Percentiles rank a stretch among this genome's conserved stretches.
Conservation (phyloP, 1,140 invertebrate genomes). For the Heliothis subflexa region DNA sequence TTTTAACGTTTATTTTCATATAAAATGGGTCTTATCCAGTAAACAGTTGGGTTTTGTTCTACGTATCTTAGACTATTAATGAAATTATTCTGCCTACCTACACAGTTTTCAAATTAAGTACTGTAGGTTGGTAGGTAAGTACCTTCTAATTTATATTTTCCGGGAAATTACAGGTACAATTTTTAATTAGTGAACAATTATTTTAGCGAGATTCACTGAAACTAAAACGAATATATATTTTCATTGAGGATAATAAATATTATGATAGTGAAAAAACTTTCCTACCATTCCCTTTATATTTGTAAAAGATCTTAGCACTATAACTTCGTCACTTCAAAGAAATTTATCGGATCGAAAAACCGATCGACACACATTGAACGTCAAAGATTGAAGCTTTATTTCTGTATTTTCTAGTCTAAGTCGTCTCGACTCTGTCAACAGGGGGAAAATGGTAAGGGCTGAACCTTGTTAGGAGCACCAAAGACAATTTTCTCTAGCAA, state of each 20-base stretch:
- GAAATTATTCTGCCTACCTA: slow-evolving; percentile 25
- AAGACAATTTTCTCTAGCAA: slow-evolving; percentile 75
- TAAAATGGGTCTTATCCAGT: no score
- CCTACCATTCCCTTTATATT: not conserved
- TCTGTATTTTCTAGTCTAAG: slow-evolving; percentile 35
- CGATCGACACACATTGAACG: slow-evolving; percentile 15
- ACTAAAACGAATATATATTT: no score
- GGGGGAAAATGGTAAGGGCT: slow-evolving; percentile 34
- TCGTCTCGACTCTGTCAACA: slow-evolving; percentile 31
- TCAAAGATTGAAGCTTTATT: slow-evolving; percentile 32
- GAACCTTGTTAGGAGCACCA: slow-evolving; percentile 61
- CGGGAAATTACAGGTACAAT: not conserved
- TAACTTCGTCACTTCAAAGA: not conserved
- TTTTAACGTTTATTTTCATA: no score
- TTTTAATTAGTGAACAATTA: no score
- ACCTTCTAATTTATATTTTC: not conserved
- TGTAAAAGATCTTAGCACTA: not conserved
- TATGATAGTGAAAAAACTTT: no score
- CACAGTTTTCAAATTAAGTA: slow-evolving; percentile 16
- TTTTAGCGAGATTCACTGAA: no score
- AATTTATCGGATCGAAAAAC: slow-evolving; percentile 33
- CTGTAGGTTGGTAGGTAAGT: not conserved
- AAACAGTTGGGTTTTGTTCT: no score
- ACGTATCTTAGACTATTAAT: not conserved
- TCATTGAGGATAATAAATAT: no score